Evolutionary conservation across 2,113 vertebrate species (phyloP), one percentile per base, ranked within the genome.

Genomic region (Clarias gariepinus): DNA sequence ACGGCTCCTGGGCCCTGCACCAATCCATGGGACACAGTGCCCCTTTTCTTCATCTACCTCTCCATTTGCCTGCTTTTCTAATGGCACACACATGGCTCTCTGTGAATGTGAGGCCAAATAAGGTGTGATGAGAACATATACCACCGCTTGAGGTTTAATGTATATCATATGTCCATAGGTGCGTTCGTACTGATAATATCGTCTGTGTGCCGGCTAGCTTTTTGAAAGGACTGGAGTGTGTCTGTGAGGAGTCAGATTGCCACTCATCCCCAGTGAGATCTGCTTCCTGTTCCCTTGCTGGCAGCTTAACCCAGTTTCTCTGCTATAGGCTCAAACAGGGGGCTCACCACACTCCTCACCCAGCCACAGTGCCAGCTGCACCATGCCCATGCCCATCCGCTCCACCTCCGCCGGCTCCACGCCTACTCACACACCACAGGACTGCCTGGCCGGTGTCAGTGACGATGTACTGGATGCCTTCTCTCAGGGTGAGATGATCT

Each of bases 371-470:
- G 93, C 96, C 0, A 66, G 95, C 86, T 96, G 93, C 91, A 93
- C 97, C 2, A 96, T 97, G 96, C 96, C 97, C 76, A 97, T 96
- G 96, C 97, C 97, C 0, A 95, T 96, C 74, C 95, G 96, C 76
- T 97, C 97, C 88, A 94, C 96, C 5, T 99, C 98, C 0, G 96
- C 97, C 0, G 96, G 97, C 80, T 98, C 97, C 86, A 98, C 96
- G 11, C 97, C 97, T 0, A 97, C 97, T 0, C 98, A 98, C 82
- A 95, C 91, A 15, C 95, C 97, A 0, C 97, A 96, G 94, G 98
- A 99, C 92, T 90, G 96, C 0, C 93, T 97, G 25, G 91, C 95
- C 0, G 96, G 96, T 0, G 94, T 97, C 0, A 96, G 96, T 2
- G 97, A 96, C 0, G 97, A 98, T 2, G 90, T 96, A 87, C 96